Base-by-base conservation (phyloP, 2,888 invertebrate genomes). In the Scaptomyza tumidula region DNA sequence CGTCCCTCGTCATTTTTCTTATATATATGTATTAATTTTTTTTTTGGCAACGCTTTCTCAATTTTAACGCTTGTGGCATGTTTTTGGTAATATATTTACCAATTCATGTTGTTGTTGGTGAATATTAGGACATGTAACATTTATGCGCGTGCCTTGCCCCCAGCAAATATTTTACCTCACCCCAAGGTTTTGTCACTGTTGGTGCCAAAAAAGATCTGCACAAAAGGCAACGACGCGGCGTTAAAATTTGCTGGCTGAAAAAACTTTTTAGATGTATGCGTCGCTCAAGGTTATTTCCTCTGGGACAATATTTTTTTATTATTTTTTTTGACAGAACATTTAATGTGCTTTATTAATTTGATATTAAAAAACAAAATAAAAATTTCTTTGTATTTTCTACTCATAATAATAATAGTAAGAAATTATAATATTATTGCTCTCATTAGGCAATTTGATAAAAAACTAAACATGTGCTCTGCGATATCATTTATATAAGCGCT, bases 61-160 rank as follows among this genome's bases (percentile, higher is more conserved):
- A 72, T 19, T 19, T 19, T 19, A 19, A 19, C 83, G 80, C 74
- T 76, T 66, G 70, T 76, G 87, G 78, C 85, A 77, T 87, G 76
- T 83, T 77, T 57, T 68, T 61, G 27, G 64, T 56, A 45, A 10
- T 55, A 52, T 41, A 24, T 49, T 45, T 56, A n/a, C n/a, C n/a
- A n/a, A n/a, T n/a, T n/a, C n/a, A n/a, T 64, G 69, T 53, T 77
- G 74, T 71, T 86, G 73, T 78, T 72, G 70, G 80, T 73, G 71
- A 70, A 80, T 85, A 85, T 82, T 79, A 77, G 65, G 80, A 83
- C 78, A 80, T 80, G 88, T 83, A 48, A 80, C 81, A 84, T 75
- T 78, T 71, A 71, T 76, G 74, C 74, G 77, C 67, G 71, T 72
- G 24, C 24, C 5, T 24, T 24, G 24, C 24, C 24, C 24, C 24